These are phyloP conservation scores for Pseudomugil tenellus DNA, from an alignment of 2,797 vertebrate species.

Conservation along the genomic window DNA sequence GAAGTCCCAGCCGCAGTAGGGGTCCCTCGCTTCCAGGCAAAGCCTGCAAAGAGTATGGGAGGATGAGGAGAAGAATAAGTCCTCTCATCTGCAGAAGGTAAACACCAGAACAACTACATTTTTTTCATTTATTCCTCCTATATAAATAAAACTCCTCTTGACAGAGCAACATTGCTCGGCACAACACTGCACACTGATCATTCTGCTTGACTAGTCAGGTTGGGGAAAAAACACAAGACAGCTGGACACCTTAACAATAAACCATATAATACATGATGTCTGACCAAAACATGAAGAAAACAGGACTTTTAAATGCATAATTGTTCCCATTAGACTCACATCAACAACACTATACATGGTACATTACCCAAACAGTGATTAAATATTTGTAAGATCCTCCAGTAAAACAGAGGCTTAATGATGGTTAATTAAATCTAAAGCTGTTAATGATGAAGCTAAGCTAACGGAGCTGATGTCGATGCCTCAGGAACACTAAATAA, in stretches of 20 bases:
- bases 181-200: too few relatives aligned
- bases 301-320: not conserved
- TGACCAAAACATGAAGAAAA: not conserved
- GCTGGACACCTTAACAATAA: not conserved
- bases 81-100: not conserved
- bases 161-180: too few relatives aligned
- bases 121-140: too few relatives aligned
- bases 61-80: not conserved
- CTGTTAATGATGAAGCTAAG: conserved; percentile 77
- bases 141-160: too few relatives aligned
- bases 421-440: conserved; percentile 80
- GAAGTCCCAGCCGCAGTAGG: conserved; percentile 97
- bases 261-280: not conserved
- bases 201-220: too few relatives aligned
- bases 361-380: conserved; percentile 65
- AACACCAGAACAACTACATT: not conserved
- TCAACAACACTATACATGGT: conserved; percentile 27
- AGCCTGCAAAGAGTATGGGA: conserved; percentile 76
- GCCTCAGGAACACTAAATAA: conserved; percentile 61
- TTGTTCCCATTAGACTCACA: conserved; percentile 12
- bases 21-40: conserved; percentile 93
- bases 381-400: conserved; percentile 71
- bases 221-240: not conserved
- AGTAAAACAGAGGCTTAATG: conserved; percentile 76
- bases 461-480: conserved; percentile 56